Evolutionary conservation across 2,888 invertebrate genomes (phyloP).

Genomic region (Frankliniella intonsa): DNA sequence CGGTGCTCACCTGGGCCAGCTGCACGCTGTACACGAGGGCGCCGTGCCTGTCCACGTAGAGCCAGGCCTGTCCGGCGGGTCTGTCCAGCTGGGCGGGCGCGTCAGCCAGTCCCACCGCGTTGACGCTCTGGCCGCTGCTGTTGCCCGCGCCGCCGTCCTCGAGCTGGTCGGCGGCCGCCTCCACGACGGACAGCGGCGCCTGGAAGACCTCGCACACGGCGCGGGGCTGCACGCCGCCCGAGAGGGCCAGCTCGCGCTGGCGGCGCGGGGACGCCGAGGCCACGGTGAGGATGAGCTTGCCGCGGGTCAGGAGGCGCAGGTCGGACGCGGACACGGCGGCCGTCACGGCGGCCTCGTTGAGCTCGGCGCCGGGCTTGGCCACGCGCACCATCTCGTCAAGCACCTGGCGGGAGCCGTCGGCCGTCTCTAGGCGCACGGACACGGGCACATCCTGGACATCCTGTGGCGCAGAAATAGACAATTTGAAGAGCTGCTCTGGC

Average conservation of each 20-base stretch:
- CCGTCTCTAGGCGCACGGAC: slow-evolving; percentile 62
- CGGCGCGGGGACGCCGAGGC: slow-evolving; percentile 65
- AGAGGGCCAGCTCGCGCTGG: slow-evolving; percentile 58
- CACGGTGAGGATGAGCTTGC: slow-evolving; percentile 59
- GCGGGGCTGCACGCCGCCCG: slow-evolving; percentile 67
- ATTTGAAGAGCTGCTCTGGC: too few species aligned
- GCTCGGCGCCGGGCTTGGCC: slow-evolving; percentile 67
- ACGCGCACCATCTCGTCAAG: slow-evolving; percentile 67
- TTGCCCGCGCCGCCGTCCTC: slow-evolving; percentile 35
- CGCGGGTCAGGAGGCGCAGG: slow-evolving; percentile 68
- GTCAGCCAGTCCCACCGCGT: slow-evolving; percentile 36
- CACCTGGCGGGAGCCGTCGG: slow-evolving; percentile 68
- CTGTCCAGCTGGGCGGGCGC: slow-evolving; percentile 48
- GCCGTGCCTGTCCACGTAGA: slow-evolving; percentile 73
- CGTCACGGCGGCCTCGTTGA: slow-evolving; percentile 73
- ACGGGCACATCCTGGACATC: slow-evolving; percentile 63
- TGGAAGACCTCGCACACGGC: slow-evolving; percentile 78
- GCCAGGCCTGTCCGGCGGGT: slow-evolving; percentile 65
- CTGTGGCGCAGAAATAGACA: slow-evolving; percentile 40
- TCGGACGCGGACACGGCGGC: slow-evolving; percentile 73
- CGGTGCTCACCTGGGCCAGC: slow-evolving; percentile 43
- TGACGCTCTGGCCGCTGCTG: slow-evolving; percentile 43
- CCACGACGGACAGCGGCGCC: slow-evolving; percentile 54
- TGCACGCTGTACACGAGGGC: slow-evolving; percentile 72
- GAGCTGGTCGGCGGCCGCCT: slow-evolving; percentile 40